These are phyloP conservation scores for Herpailurus yagouaroundi DNA, from an alignment of 2,113 vertebrate species.

Conservation along the genomic window DNA sequence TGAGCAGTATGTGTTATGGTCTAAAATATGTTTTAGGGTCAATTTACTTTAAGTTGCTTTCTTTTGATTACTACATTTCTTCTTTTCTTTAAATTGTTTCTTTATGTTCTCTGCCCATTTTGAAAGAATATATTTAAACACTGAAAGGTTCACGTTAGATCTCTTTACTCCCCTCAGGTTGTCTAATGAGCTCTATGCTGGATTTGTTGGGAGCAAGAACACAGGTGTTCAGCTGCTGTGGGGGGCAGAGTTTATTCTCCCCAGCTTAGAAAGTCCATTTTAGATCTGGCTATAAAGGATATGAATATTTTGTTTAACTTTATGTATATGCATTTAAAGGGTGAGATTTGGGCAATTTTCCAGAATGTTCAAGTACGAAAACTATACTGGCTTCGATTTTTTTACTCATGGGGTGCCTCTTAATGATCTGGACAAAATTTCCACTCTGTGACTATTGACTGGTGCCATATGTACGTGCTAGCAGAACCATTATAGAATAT, in stretches of 20 bases:
- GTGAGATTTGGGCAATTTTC: slow-evolving; percentile 56
- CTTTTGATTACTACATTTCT: neutral
- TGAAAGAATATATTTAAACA: slow-evolving; percentile 6
- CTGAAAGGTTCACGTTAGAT: neutral
- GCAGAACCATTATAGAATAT: neutral
- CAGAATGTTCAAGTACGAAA: slow-evolving; percentile 54
- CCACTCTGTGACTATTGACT: slow-evolving; percentile 12
- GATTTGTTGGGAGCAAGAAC: neutral
- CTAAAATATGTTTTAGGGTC: neutral
- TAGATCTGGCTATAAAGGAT: slow-evolving; percentile 40
- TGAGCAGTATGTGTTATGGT: neutral
- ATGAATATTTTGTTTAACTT: slow-evolving; percentile 57
- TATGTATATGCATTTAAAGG: slow-evolving; percentile 17
- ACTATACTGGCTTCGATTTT: slow-evolving; percentile 17
- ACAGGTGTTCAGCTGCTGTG: neutral
- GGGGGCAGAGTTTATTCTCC: neutral
- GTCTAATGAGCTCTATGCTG: neutral
- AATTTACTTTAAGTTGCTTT: slow-evolving; percentile 1
- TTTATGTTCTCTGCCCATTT: slow-evolving; percentile 20
- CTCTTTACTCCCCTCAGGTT: neutral
- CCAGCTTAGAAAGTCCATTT: neutral
- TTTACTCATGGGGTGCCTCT: slow-evolving; percentile 1
- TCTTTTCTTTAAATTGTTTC: slow-evolving; percentile 7
- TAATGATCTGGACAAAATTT: slow-evolving; percentile 53
- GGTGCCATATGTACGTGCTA: neutral